Conservation (phyloP, 2,113 vertebrate genomes). For the Mixornis gularis region DNA sequence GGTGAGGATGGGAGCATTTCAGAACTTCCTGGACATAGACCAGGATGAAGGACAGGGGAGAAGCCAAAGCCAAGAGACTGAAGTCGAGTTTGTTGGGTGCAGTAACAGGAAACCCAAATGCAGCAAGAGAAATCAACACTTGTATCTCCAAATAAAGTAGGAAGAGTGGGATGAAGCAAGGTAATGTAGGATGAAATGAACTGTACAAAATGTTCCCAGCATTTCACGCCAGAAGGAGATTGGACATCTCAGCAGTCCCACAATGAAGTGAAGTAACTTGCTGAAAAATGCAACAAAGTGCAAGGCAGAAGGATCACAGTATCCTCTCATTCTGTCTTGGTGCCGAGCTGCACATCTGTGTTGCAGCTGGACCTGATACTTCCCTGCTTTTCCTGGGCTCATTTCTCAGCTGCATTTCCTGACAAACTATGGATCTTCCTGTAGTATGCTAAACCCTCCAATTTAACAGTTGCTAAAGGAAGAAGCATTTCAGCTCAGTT, state of each 20-base stretch:
- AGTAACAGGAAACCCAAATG: background rate
- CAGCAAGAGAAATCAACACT: background rate
- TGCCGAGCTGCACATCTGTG: background rate
- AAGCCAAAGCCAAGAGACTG: background rate
- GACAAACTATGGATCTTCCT: background rate
- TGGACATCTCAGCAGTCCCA: background rate
- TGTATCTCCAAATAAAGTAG: background rate
- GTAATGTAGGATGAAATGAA: background rate
- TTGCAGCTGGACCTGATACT: background rate
- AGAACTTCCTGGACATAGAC: background rate
- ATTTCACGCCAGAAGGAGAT: background rate
- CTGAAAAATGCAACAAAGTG: background rate
- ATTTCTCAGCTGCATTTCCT: background rate
- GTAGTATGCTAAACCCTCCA: background rate
- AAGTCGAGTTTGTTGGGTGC: background rate
- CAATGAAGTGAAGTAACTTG: background rate
- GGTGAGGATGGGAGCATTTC: background rate
- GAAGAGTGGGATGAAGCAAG: background rate
- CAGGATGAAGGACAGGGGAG: background rate
- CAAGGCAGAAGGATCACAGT: background rate
- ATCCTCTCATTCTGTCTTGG: background rate
- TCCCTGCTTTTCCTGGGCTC: background rate
- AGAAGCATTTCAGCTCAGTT: background rate
- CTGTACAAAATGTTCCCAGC: background rate
- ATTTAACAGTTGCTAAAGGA: background rate